Evolutionary conservation across 2,888 invertebrate genomes (phyloP).

Genomic region (Drosophila quinaria): DNA sequence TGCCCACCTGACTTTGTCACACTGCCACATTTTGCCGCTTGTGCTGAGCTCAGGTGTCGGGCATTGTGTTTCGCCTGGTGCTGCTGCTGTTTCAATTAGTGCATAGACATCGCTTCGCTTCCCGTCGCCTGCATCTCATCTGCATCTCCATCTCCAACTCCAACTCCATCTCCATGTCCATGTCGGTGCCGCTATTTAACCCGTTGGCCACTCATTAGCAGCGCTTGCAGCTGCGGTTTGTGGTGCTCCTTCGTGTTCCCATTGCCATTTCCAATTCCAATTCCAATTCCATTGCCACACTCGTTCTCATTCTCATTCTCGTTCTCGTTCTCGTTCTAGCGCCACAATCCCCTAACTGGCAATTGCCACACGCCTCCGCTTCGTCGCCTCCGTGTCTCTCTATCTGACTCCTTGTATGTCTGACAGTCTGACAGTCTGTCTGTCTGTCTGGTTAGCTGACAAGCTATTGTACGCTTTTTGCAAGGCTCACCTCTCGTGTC

Average conservation of each 20-base stretch:
- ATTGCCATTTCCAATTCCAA: not conserved
- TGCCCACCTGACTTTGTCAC: conserved; percentile 8
- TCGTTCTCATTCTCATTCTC: not conserved
- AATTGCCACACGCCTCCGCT: conserved; percentile 31
- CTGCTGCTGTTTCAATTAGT: conserved; percentile 66
- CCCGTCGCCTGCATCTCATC: conserved; percentile 27
- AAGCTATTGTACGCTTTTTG: conserved; percentile 36
- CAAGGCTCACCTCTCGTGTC: conserved; percentile 13
- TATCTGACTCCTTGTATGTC: conserved; percentile 4
- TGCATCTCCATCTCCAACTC: not conserved
- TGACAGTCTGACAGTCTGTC: conserved; percentile 3
- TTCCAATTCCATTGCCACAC: conserved; percentile 1
- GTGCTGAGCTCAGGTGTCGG: conserved; percentile 52
- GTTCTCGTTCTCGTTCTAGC: not conserved
- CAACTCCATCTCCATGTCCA: not conserved
- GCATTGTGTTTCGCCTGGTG: conserved; percentile 41
- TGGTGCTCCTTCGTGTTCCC: conserved; percentile 21
- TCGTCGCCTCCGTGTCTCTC: conserved; percentile 29
- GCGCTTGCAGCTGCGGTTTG: conserved; percentile 73
- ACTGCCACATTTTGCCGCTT: conserved; percentile 3
- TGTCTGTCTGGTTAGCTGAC: conserved; percentile 29
- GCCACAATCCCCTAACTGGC: conserved; percentile 21
- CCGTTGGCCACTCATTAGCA: conserved; percentile 68
- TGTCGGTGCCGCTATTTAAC: conserved; percentile 5
- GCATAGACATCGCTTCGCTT: conserved; percentile 38